Conservation (phyloP, 2,888 invertebrate genomes). For the Ectemnius cavifrons region DNA sequence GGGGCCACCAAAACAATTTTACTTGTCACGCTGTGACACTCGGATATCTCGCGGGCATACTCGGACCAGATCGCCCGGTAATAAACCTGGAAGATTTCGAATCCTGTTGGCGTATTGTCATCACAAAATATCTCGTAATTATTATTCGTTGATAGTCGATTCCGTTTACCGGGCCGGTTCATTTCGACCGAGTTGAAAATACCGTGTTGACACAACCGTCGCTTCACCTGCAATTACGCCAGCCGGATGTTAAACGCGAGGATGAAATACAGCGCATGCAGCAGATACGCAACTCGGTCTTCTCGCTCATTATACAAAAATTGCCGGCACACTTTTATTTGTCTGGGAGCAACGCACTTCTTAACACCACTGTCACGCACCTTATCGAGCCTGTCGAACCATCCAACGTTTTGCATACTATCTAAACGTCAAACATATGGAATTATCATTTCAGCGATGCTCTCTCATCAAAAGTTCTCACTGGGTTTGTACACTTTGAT, state of each 20-base stretch:
- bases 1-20: neutral
- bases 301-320: neutral
- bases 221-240: neutral
- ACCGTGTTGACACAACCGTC: neutral
- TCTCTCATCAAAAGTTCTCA: too few relatives aligned
- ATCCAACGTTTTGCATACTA: too few relatives aligned
- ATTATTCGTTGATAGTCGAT: conserved; percentile 14
- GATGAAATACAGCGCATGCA: neutral
- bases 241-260: neutral
- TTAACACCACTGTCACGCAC: too few relatives aligned
- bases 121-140: conserved; percentile 3
- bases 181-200: neutral
- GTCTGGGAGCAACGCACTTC: too few relatives aligned
- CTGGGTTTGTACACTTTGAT: too few relatives aligned
- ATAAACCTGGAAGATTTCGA: neutral
- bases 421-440: too few relatives aligned
- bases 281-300: too few relatives aligned
- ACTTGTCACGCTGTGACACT: conserved; percentile 2
- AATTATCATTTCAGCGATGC: too few relatives aligned
- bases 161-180: neutral
- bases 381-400: too few relatives aligned
- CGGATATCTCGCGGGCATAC: neutral
- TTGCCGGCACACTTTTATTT: too few relatives aligned
- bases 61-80: neutral
- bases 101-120: conserved; percentile 29